phyloP scores from a whole-genome alignment of 2,888 invertebrate genomes.

The Hypena proboscidalis region DNA sequence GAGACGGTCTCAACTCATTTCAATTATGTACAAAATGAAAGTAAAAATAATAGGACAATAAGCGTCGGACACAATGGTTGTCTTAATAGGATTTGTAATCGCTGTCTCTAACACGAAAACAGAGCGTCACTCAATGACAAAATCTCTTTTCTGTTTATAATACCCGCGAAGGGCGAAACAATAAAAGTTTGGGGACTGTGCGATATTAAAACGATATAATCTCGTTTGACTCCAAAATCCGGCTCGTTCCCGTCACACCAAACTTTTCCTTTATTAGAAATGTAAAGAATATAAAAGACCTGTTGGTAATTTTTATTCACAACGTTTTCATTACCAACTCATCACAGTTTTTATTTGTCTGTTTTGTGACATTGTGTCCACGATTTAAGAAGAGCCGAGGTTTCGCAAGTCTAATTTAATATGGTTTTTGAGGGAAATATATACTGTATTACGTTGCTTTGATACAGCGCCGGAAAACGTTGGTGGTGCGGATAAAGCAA shows the following conservation, averaged over 20 bases:
- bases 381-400: constrained; percentile 46
- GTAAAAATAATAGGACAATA: constrained; percentile 60
- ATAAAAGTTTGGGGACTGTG: constrained; percentile 75
- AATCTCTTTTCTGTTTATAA: constrained; percentile 70
- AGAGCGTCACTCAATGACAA: constrained; percentile 73
- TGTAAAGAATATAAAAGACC: constrained; percentile 65
- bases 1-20: constrained; percentile 63
- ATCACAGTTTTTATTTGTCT: constrained; percentile 63
- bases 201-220: constrained; percentile 81
- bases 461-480: constrained; percentile 10
- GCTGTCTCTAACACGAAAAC: constrained; percentile 58
- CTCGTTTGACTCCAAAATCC: constrained; percentile 61
- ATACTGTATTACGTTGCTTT: constrained; percentile 56
- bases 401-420: constrained; percentile 64
- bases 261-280: constrained; percentile 73
- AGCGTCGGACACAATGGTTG: constrained; percentile 58
- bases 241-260: constrained; percentile 55
- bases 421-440: constrained; percentile 53
- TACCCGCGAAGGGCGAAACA: constrained; percentile 69
- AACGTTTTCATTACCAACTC: constrained; percentile 73
- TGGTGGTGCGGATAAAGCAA: constrained; percentile 40
- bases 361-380: constrained; percentile 46
- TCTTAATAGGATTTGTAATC: constrained; percentile 76
- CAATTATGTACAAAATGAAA: constrained; percentile 76
- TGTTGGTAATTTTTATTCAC: constrained; percentile 64